These are phyloP conservation scores for Helobdella robusta DNA, from an alignment of 2,888 invertebrate genomes.

Conservation along the genomic window DNA sequence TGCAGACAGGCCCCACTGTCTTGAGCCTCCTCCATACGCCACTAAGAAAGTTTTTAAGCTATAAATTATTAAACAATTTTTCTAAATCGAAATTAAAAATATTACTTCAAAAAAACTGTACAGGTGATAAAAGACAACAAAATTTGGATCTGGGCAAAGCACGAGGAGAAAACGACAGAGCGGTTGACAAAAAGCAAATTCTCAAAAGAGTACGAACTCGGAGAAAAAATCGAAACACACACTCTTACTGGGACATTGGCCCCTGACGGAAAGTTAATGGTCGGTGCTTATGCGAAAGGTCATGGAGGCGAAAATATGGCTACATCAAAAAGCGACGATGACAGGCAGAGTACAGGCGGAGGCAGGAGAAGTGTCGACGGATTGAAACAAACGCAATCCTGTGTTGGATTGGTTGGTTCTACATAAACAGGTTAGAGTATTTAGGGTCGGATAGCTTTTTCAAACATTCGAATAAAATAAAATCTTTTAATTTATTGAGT, in stretches of 20 bases:
- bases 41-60: too few relatives aligned
- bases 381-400: conserved; percentile 19
- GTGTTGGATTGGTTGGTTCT: conserved; percentile 22
- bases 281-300: conserved; percentile 36
- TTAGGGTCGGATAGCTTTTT: too few relatives aligned
- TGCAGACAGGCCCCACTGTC: neutral
- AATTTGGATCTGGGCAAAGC: conserved; percentile 36
- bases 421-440: too few relatives aligned
- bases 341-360: conserved; percentile 11
- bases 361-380: conserved; percentile 1
- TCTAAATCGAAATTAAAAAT: too few relatives aligned
- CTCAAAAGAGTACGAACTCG: conserved; percentile 34
- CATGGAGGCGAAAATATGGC: conserved; percentile 22
- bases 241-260: conserved; percentile 33
- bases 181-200: conserved; percentile 35
- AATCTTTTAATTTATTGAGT: too few relatives aligned
- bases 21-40: neutral
- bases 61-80: too few relatives aligned
- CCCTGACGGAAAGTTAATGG: conserved; percentile 32
- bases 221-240: conserved; percentile 35
- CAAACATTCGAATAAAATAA: too few relatives aligned
- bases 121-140: conserved; percentile 36
- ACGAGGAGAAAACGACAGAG: conserved; percentile 36
- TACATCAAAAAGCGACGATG: conserved; percentile 10
- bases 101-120: conserved; percentile 24